Conservation (phyloP, 2,888 invertebrate genomes). For the Penaeus monodon region DNA sequence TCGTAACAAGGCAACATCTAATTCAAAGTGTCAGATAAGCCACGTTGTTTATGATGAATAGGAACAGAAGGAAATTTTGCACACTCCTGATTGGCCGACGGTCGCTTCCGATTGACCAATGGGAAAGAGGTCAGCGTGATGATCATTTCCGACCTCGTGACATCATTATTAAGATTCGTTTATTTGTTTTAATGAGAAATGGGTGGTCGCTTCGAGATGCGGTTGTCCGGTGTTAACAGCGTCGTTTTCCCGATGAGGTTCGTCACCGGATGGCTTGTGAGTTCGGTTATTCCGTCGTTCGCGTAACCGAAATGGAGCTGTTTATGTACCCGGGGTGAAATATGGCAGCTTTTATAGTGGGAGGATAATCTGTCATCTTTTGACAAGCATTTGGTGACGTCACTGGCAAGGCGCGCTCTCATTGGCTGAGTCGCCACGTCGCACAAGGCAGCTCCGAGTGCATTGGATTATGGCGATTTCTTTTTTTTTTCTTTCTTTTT, state of each 20-base stretch:
- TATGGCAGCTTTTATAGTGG: constrained; percentile 53
- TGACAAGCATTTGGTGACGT: constrained; percentile 46
- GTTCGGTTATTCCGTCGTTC: neutral
- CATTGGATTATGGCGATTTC: constrained; percentile 29
- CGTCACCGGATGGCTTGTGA: too few species aligned
- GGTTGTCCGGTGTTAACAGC: too few species aligned
- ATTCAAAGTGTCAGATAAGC: constrained; percentile 19
- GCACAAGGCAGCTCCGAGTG: neutral
- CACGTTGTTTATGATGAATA: constrained; percentile 21
- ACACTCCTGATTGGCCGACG: constrained; percentile 37
- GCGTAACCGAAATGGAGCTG: neutral
- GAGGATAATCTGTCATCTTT: constrained; percentile 56
- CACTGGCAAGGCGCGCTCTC: constrained; percentile 24
- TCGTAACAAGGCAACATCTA: constrained; percentile 6
- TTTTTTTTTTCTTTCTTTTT: too few species aligned
- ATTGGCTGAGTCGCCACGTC: constrained; percentile 23
- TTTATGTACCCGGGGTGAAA: constrained; percentile 25
- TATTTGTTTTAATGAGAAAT: too few species aligned
- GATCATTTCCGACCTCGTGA: neutral
- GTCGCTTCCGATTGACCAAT: constrained; percentile 30
- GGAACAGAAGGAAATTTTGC: neutral
- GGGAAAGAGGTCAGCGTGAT: constrained; percentile 16
- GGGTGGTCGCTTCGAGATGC: too few species aligned
- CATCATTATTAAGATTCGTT: too few species aligned
- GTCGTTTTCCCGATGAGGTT: too few species aligned